These are phyloP conservation scores for Eristalinus sepulchralis DNA, from an alignment of 2,888 invertebrate genomes.

Conservation along the genomic window DNA sequence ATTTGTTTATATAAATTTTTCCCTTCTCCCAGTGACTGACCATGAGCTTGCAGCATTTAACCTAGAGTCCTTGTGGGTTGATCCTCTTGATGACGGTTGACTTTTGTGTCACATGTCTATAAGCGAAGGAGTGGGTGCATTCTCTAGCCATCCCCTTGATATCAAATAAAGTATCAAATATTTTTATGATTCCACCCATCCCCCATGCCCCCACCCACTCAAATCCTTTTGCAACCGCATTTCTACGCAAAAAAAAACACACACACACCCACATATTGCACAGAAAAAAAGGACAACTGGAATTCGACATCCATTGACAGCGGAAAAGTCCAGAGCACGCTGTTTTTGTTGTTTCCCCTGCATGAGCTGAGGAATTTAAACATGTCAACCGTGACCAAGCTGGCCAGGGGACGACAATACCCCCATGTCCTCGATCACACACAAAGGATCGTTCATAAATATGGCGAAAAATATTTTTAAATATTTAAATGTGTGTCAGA, in stretches of 20 bases:
- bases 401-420: background rate
- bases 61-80: slow-evolving; percentile 18
- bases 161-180: slow-evolving; percentile 59
- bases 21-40: background rate
- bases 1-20: slow-evolving; percentile 19
- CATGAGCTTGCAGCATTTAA: slow-evolving; percentile 16
- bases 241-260: background rate
- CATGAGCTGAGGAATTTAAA: slow-evolving; percentile 27
- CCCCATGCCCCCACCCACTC: background rate
- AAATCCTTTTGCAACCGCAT: slow-evolving; percentile 14
- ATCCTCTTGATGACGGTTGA: slow-evolving; percentile 55
- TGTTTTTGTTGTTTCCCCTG: background rate
- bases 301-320: slow-evolving; percentile 33
- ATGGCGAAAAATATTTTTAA: slow-evolving; percentile 46
- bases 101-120: slow-evolving; percentile 50
- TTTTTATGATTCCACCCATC: slow-evolving; percentile 42
- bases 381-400: slow-evolving; percentile 47
- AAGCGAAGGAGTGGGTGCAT: background rate
- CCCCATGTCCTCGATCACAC: slow-evolving; percentile 42
- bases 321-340: background rate
- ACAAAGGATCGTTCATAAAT: slow-evolving; percentile 49
- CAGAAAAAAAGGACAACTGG: slow-evolving; percentile 10
- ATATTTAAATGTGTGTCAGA: slow-evolving; percentile 45
- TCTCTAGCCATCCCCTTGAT: slow-evolving; percentile 23
- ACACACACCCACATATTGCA: background rate